Evolutionary conservation across 2,113 vertebrate genomes (phyloP).

Genomic region (Spea bombifrons): DNA sequence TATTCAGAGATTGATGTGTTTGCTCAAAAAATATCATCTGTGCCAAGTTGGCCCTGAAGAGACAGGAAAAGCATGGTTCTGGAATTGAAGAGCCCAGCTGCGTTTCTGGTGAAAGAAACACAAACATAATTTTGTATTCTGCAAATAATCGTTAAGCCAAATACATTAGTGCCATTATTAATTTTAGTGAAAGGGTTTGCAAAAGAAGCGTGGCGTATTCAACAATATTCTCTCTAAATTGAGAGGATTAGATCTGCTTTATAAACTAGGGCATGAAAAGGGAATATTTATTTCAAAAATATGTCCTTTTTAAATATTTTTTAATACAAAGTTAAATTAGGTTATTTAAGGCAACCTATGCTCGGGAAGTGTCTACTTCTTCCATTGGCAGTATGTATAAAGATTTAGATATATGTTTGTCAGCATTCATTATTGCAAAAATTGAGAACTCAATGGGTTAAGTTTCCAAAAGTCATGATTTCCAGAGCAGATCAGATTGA

Average conservation of each 20-base stretch:
- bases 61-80: not conserved
- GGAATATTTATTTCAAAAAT: not conserved
- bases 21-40: conserved; percentile 5
- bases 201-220: not conserved
- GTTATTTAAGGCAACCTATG: no score
- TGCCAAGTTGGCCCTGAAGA: conserved; percentile 23
- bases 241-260: not conserved
- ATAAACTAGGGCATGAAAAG: not conserved
- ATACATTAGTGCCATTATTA: conserved; percentile 25
- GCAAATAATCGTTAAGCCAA: conserved; percentile 36
- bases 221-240: not conserved
- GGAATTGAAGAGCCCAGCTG: conserved; percentile 30
- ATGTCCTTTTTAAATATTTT: no score
- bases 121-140: conserved; percentile 21
- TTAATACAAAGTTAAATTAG: no score
- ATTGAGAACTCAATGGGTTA: no score
- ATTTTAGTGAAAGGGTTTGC: conserved; percentile 2
- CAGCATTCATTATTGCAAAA: no score
- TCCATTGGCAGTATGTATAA: no score
- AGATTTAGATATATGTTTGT: no score
- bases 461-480: no score
- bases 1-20: conserved; percentile 16
- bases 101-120: conserved; percentile 16
- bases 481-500: no score
- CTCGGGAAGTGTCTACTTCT: no score